Percentiles rank a stretch among this genome's conserved stretches.
phyloP scores from a whole-genome alignment of 2,797 vertebrate genomes.

The Sebastes trivittatus region DNA sequence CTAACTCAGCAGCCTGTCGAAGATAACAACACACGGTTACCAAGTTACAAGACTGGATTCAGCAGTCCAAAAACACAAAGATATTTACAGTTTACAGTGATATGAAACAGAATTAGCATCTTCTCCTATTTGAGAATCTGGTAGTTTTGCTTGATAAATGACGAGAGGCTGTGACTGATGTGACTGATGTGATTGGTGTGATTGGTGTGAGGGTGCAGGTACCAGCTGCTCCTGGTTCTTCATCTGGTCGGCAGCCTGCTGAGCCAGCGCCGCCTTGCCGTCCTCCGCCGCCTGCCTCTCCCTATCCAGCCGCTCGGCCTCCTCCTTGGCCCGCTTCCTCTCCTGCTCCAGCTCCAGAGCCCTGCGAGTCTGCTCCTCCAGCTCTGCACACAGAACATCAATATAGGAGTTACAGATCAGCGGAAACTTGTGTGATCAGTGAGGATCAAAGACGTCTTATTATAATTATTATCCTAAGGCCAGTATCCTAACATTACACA shows the following conservation, averaged over 20 bases:
- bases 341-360: conserved; percentile 95
- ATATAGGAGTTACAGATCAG: neutral
- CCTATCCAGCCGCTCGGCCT: conserved; percentile 91
- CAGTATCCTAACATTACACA: too few relatives aligned
- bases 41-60: neutral
- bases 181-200: neutral
- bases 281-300: conserved; percentile 91
- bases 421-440: neutral
- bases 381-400: conserved; percentile 75
- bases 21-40: neutral
- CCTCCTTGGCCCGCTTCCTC: conserved; percentile 91
- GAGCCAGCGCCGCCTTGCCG: conserved; percentile 90
- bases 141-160: neutral
- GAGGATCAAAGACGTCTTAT: too few relatives aligned
- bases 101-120: neutral
- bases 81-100: neutral
- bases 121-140: neutral
- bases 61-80: neutral
- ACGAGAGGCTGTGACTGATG: too few relatives aligned
- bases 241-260: conserved; percentile 96
- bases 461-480: too few relatives aligned
- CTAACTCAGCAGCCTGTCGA: conserved; percentile 94
- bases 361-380: conserved; percentile 94
- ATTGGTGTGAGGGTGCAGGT: conserved; percentile 8
- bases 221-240: conserved; percentile 98